These are phyloP conservation scores for Anneissia japonica DNA, from an alignment of 35 echinoderm and acorn worm species.

Conservation along the genomic window DNA sequence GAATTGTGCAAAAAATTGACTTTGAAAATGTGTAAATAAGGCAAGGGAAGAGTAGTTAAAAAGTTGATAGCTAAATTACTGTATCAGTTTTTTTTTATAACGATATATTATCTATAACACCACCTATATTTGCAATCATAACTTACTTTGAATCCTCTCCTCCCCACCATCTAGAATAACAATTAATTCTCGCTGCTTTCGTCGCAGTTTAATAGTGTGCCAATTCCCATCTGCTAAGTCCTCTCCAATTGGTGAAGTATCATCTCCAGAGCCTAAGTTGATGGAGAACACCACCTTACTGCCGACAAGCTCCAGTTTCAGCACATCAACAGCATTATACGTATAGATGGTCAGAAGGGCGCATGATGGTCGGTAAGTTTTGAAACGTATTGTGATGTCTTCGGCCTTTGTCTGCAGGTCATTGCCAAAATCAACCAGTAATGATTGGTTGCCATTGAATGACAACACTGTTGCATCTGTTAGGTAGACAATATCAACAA, in stretches of 20 bases:
- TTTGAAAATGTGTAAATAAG: too few relatives aligned
- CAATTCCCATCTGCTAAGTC: conserved; percentile 72
- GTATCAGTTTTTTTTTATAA: too few relatives aligned
- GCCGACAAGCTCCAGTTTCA: conserved; percentile 58
- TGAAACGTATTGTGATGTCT: conserved; percentile 76
- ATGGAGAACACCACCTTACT: conserved; percentile 42
- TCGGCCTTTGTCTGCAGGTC: conserved; percentile 62
- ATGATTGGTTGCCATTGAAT: conserved; percentile 81
- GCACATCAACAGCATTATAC: conserved; percentile 47
- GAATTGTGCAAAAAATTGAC: too few relatives aligned
- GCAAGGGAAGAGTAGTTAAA: too few relatives aligned
- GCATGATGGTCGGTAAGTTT: conserved; percentile 63
- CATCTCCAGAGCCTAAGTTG: conserved; percentile 62
- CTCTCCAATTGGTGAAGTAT: conserved; percentile 37
- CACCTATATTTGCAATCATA: too few relatives aligned
- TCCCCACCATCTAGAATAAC: conserved; percentile 58
- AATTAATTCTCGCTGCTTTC: conserved; percentile 38
- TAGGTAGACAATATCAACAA: background rate
- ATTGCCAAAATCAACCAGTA: conserved; percentile 48
- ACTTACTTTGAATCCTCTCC: conserved; percentile 67
- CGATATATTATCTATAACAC: too few relatives aligned
- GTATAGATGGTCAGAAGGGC: conserved; percentile 64
- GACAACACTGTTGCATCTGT: conserved; percentile 62
- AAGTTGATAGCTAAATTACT: too few relatives aligned
- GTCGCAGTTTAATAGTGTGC: conserved; percentile 66